Evolutionary conservation across 2,113 vertebrate genomes (phyloP).

Genomic region (Sardina pilchardus): DNA sequence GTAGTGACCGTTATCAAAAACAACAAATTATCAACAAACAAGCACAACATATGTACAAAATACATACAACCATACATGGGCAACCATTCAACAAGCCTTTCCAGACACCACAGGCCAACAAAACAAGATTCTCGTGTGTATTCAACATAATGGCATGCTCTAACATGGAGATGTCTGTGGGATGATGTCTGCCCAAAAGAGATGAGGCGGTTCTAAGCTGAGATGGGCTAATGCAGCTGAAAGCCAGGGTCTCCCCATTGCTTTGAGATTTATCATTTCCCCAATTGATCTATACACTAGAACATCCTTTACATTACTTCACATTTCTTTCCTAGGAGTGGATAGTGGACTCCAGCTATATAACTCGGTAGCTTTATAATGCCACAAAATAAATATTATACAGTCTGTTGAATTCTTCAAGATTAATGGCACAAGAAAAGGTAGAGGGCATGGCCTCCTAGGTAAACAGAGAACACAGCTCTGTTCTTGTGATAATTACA

Average conservation of each 20-base stretch:
- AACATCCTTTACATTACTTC: neutral
- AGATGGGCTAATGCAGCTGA: neutral
- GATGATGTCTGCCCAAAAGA: neutral
- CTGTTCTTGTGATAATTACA: constrained; percentile 69
- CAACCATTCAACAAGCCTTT: too few relatives aligned
- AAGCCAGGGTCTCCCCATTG: neutral
- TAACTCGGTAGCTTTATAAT: neutral
- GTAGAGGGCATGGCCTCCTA: constrained; percentile 4
- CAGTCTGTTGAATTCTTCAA: constrained; percentile 23
- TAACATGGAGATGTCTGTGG: neutral
- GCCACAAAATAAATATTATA: constrained; percentile 27
- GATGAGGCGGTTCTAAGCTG: neutral
- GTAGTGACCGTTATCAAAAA: too few relatives aligned
- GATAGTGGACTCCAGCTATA: neutral
- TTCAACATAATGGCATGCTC: neutral
- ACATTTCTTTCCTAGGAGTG: neutral
- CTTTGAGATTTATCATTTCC: neutral
- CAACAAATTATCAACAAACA: too few relatives aligned
- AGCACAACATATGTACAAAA: too few relatives aligned
- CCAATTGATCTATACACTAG: neutral
- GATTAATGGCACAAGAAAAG: constrained; percentile 34
- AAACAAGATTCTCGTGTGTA: neutral
- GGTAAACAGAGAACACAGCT: constrained; percentile 50
- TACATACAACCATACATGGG: too few relatives aligned
- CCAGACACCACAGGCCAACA: neutral